Evolutionary conservation across 2,888 invertebrate species (phyloP).

Genomic region (Drosophila barbarae): DNA sequence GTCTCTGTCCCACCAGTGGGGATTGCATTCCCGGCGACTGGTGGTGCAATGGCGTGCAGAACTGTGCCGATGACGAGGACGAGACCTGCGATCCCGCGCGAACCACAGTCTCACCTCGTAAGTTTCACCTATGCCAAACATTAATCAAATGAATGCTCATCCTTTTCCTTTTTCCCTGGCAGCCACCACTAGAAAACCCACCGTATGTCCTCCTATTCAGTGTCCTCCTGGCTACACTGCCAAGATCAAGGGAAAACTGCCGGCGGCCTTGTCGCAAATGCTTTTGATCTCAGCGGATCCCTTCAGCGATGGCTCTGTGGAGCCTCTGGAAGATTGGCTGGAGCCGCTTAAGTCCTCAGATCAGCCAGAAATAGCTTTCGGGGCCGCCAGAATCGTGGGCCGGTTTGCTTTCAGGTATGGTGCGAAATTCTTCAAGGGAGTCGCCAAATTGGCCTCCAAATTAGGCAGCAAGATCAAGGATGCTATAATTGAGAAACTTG

Average conservation of each 20-base stretch:
- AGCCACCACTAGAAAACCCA: constrained; percentile 7
- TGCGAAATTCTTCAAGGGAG: not conserved
- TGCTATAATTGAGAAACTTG: not conserved
- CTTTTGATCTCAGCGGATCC: not conserved
- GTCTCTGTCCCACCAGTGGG: constrained; percentile 87
- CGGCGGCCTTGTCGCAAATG: not conserved
- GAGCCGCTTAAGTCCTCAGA: not conserved
- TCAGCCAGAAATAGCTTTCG: not conserved
- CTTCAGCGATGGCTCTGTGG: not conserved
- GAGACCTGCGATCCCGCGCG: constrained; percentile 38
- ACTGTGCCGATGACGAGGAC: constrained; percentile 91
- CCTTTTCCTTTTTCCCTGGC: not conserved
- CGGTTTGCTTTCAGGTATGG: not conserved
- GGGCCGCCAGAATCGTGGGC: not conserved
- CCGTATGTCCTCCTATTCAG: not conserved
- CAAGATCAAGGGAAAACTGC: constrained; percentile 6
- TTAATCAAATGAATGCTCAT: constrained; percentile 56
- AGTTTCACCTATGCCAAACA: not conserved
- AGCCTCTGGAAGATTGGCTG: constrained; percentile 4
- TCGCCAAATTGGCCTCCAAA: not conserved
- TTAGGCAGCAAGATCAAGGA: not conserved
- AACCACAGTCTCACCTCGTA: constrained; percentile 8
- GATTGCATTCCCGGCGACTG: constrained; percentile 85
- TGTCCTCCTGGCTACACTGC: constrained; percentile 9
- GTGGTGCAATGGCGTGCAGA: constrained; percentile 91